Conservation (phyloP, 2,888 invertebrate species). For the Monochamus alternatus region DNA sequence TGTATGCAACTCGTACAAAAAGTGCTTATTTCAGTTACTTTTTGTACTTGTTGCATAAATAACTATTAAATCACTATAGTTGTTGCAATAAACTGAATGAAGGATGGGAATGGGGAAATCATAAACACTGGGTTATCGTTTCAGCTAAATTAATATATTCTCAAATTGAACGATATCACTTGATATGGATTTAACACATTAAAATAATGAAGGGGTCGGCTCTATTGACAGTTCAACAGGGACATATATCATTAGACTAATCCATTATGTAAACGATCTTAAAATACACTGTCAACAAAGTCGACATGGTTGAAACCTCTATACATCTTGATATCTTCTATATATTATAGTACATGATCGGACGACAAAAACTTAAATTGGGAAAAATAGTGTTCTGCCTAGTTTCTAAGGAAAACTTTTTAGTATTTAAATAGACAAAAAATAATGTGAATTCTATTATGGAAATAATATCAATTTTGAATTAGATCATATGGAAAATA, state of each 20-base stretch:
- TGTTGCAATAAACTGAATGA: not conserved
- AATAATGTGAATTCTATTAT: too few relatives aligned
- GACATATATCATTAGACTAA: conserved; percentile 33
- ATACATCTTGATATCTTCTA: conserved; percentile 46
- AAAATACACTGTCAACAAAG: conserved; percentile 40
- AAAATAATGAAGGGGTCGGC: conserved; percentile 56
- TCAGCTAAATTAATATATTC: conserved; percentile 61
- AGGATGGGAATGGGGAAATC: conserved; percentile 15
- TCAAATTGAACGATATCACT: conserved; percentile 68
- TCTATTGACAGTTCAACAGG: conserved; percentile 43
- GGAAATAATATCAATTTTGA: too few relatives aligned
- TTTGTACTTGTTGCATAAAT: too few relatives aligned
- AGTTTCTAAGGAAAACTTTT: not conserved
- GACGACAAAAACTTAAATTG: conserved; percentile 31
- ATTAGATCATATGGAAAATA: too few relatives aligned
- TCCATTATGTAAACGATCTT: conserved; percentile 41
- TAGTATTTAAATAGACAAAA: too few relatives aligned
- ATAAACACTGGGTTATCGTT: conserved; percentile 41
- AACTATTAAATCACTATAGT: too few relatives aligned
- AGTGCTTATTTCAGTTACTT: too few relatives aligned
- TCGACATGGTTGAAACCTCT: conserved; percentile 40
- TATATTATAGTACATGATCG: conserved; percentile 42
- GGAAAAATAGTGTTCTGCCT: conserved; percentile 34
- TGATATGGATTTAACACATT: conserved; percentile 66
- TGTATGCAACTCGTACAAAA: too few relatives aligned